Evolutionary conservation across 2,888 invertebrate species (phyloP).

Genomic region (Hirtodrosophila cameraria): DNA sequence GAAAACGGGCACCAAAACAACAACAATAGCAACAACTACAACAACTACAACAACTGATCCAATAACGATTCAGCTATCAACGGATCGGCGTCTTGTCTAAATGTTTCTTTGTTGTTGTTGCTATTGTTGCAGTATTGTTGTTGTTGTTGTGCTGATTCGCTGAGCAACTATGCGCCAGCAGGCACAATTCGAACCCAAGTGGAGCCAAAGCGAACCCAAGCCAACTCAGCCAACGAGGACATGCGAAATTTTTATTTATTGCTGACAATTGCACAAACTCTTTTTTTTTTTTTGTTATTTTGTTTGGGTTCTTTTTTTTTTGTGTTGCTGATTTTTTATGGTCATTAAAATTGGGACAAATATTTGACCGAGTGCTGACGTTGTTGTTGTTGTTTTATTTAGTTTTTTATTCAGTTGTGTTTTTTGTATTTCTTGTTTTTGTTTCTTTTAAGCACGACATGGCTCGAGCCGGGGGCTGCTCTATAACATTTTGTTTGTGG

Average conservation of each 20-base stretch:
- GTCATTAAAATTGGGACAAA: constrained; percentile 80
- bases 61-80: constrained; percentile 37
- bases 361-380: constrained; percentile 67
- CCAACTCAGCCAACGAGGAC: constrained; percentile 64
- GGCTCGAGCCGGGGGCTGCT: constrained; percentile 42
- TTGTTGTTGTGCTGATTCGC: constrained; percentile 54
- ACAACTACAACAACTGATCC: constrained; percentile 28
- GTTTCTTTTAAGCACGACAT: constrained; percentile 60
- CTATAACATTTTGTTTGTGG: constrained; percentile 50
- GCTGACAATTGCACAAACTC: constrained; percentile 78
- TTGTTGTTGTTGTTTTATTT: constrained; percentile 32
- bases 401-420: constrained; percentile 13
- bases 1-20: constrained; percentile 45
- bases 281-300: constrained; percentile 46
- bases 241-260: constrained; percentile 81
- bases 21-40: constrained; percentile 26
- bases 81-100: constrained; percentile 32
- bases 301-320: constrained; percentile 12
- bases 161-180: constrained; percentile 64
- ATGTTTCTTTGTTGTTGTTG: constrained; percentile 6
- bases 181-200: constrained; percentile 56
- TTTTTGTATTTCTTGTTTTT: constrained; percentile 24
- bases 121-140: constrained; percentile 18
- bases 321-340: constrained; percentile 56
- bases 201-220: constrained; percentile 19